A percentile compares a stretch with the other conserved stretches of the same genome.
phyloP scores from a whole-genome alignment of 2,113 vertebrate species.

The Agelaius phoeniceus region DNA sequence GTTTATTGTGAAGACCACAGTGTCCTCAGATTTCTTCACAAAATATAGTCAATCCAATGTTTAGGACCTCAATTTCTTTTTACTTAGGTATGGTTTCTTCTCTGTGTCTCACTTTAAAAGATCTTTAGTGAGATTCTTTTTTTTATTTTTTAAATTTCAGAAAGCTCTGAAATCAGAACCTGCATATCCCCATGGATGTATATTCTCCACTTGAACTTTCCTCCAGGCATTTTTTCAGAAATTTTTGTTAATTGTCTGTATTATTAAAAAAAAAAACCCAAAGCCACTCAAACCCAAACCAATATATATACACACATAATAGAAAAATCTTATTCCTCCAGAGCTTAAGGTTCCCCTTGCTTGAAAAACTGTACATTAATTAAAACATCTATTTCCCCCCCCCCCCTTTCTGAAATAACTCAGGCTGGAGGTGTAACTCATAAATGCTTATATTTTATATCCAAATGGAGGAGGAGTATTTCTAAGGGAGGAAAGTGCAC shows the following conservation, averaged over 20 bases:
- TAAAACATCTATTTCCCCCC: not conserved
- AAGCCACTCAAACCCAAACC: not conserved
- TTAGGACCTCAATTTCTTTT: not conserved
- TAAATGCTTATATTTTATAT: not conserved
- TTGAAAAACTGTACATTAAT: not conserved
- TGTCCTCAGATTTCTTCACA: not conserved
- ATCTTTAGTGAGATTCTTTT: not conserved
- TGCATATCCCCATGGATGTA: not conserved
- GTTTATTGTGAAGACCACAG: not conserved
- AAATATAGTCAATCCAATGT: rapidly evolving
- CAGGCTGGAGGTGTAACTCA: not conserved
- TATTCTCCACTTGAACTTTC: not conserved
- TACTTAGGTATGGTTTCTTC: not conserved
- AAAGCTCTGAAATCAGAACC: not conserved
- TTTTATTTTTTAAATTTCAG: not conserved
- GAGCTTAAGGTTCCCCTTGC: not conserved
- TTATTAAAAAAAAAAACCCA: not conserved
- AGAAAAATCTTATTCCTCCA: not conserved
- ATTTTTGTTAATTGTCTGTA: not conserved
- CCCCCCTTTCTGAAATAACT: not conserved
- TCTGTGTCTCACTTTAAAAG: not conserved
- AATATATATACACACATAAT: not conserved
- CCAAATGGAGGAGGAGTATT: not conserved
- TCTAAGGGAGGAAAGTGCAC: not conserved
- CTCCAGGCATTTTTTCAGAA: not conserved